Evolutionary conservation across 2,888 invertebrate genomes (phyloP).

Genomic region (Encarsia formosa): DNA sequence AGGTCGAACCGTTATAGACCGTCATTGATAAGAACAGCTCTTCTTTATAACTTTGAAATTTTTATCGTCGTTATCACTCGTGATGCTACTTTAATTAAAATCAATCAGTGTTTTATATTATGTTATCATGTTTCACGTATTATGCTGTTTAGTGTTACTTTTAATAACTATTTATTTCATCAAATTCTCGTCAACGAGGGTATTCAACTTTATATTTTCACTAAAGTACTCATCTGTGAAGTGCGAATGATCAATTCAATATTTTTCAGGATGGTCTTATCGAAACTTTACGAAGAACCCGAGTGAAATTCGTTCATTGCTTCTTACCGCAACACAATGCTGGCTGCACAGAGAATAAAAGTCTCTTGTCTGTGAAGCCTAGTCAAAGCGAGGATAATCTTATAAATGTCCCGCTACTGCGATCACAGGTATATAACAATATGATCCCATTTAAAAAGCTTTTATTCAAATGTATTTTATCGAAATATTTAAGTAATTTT

Average conservation of each 20-base stretch:
- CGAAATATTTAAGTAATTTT: not conserved
- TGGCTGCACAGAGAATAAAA: slow-evolving; percentile 60
- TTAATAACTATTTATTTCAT: slow-evolving; percentile 12
- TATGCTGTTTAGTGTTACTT: slow-evolving; percentile 2
- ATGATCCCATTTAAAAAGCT: not conserved
- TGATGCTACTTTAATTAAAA: too few relatives aligned
- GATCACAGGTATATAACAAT: slow-evolving; percentile 67
- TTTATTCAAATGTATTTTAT: not conserved
- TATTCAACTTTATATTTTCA: too few relatives aligned
- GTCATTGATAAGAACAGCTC: slow-evolving; percentile 9
- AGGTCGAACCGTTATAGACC: too few relatives aligned
- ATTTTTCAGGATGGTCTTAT: slow-evolving; percentile 77
- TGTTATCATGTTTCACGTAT: slow-evolving; percentile 10
- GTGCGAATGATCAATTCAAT: too few relatives aligned
- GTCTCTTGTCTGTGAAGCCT: slow-evolving; percentile 52
- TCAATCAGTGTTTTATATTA: not conserved
- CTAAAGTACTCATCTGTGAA: too few relatives aligned
- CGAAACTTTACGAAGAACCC: slow-evolving; percentile 82
- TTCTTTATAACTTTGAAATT: not conserved
- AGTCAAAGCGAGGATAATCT: slow-evolving; percentile 52
- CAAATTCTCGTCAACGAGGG: not conserved
- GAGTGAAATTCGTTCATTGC: slow-evolving; percentile 84
- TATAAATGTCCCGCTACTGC: slow-evolving; percentile 80
- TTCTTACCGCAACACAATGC: slow-evolving; percentile 75
- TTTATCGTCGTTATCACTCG: too few relatives aligned